Percentiles rank a stretch among this genome's conserved stretches.
These are phyloP conservation scores for Hypotaenidia philippensis DNA, from an alignment of 2,797 vertebrate genomes.

Conservation along the genomic window DNA sequence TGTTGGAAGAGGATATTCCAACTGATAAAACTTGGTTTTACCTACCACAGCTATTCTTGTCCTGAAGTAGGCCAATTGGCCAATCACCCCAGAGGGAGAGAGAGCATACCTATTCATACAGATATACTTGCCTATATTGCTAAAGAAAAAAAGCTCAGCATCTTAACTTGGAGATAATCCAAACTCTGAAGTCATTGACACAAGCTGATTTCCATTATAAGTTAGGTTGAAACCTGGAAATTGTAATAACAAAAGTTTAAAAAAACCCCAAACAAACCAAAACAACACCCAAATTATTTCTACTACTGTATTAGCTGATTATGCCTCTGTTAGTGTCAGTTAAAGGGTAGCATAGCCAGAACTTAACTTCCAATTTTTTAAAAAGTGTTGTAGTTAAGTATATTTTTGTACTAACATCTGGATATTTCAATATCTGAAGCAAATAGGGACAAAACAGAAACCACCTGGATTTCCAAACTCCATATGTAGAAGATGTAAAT, in stretches of 20 bases:
- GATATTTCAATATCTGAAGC: conserved; percentile 52
- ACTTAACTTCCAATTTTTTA: background rate
- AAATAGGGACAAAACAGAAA: conserved; percentile 51
- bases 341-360: background rate
- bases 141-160: accelerated
- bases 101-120: accelerated
- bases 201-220: background rate
- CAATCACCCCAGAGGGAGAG: background rate
- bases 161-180: background rate
- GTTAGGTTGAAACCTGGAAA: background rate
- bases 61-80: background rate
- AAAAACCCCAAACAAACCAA: background rate
- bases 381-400: background rate
- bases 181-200: background rate
- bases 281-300: background rate
- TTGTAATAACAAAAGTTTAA: background rate
- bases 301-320: background rate
- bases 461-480: conserved; percentile 56
- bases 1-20: background rate
- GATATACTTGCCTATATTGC: background rate
- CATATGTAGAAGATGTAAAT: conserved; percentile 52
- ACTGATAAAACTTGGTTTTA: background rate
- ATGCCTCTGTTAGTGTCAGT: background rate
- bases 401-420: conserved; percentile 53
- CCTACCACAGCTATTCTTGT: background rate